A percentile compares a stretch with the other conserved stretches of the same genome.
Evolutionary conservation across 1,140 invertebrate species (phyloP).

Genomic region (Scylla paramamosain): DNA sequence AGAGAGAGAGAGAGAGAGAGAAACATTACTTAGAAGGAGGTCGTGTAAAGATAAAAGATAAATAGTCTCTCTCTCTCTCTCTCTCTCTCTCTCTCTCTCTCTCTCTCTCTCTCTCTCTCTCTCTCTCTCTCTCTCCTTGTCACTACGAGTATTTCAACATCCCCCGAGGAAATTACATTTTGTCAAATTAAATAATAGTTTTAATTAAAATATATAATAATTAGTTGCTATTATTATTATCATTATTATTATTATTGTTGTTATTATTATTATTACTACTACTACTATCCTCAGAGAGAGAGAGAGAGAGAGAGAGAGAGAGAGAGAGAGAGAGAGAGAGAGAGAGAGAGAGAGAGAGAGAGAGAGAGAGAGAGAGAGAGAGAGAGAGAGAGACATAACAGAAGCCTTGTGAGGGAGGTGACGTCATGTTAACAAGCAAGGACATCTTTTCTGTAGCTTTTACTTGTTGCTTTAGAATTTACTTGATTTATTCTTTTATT

Average conservation of each 20-base stretch:
- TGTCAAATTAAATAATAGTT: too few species aligned
- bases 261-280: too few species aligned
- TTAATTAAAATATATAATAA: too few species aligned
- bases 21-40: neutral
- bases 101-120: neutral
- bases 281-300: too few species aligned
- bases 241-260: too few species aligned
- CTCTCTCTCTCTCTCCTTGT: neutral
- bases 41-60: neutral
- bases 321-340: too few species aligned
- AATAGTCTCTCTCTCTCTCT: neutral
- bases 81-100: neutral
- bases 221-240: too few species aligned
- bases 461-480: neutral
- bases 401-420: neutral
- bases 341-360: too few species aligned
- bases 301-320: too few species aligned
- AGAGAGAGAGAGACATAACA: neutral
- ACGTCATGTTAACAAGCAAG: neutral
- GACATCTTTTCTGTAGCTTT: neutral
- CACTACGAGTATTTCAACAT: neutral
- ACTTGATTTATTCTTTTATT: neutral
- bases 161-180: neutral
- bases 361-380: too few species aligned
- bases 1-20: too few species aligned